Evolutionary conservation across 2,888 invertebrate genomes (phyloP).

Genomic region (Trichogramma evanescens): DNA sequence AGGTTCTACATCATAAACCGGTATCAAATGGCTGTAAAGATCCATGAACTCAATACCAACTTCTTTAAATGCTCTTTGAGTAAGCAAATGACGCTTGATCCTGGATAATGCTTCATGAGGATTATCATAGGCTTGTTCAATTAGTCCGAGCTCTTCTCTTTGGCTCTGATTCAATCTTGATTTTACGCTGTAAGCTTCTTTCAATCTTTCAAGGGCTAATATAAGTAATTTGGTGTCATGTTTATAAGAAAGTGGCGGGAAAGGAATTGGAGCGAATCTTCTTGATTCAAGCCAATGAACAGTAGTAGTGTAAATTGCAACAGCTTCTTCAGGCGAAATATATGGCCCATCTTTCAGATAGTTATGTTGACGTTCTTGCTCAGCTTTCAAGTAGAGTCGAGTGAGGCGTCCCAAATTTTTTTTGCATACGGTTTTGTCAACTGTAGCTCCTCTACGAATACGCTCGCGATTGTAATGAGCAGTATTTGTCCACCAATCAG

Average conservation of each 20-base stretch:
- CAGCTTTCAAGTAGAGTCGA: conserved; percentile 91
- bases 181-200: conserved; percentile 97
- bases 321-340: conserved; percentile 98
- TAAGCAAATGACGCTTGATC: conserved; percentile 97
- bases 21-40: conserved; percentile 95
- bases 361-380: conserved; percentile 98
- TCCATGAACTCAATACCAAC: conserved; percentile 99
- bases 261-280: conserved; percentile 97
- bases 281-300: conserved; percentile 99
- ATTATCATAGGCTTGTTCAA: conserved; percentile 99
- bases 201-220: conserved; percentile 88
- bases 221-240: conserved; percentile 98
- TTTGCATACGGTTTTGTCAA: conserved; percentile 99
- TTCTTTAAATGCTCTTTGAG: conserved; percentile 97
- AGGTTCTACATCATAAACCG: conserved; percentile 98
- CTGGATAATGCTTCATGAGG: conserved; percentile 98
- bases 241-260: conserved; percentile 98
- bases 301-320: conserved; percentile 98
- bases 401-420: conserved; percentile 98
- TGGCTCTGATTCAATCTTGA: conserved; percentile 97
- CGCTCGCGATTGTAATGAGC: conserved; percentile 99
- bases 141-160: conserved; percentile 94
- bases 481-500: conserved; percentile 99
- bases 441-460: conserved; percentile 97
- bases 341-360: conserved; percentile 99